Conservation (phyloP, 1,140 invertebrate genomes). For the Apis laboriosa region DNA sequence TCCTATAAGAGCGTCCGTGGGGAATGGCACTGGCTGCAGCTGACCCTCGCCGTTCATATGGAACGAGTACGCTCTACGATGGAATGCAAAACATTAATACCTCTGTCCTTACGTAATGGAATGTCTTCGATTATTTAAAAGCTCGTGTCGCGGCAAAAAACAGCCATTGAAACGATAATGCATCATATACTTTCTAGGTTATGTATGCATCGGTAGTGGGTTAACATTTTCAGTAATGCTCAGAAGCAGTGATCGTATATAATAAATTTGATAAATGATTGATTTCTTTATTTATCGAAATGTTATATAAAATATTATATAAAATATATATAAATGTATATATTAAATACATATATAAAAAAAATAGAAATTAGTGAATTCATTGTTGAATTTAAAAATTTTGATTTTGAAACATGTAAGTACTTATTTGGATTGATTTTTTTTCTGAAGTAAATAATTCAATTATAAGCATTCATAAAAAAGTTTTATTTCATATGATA, state of each 20-base stretch:
- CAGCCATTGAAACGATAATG: conserved; percentile 15
- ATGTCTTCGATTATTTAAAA: conserved; percentile 47
- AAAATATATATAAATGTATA: no score
- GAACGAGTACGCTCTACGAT: conserved; percentile 93
- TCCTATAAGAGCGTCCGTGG: conserved; percentile 95
- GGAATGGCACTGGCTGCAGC: conserved; percentile 96
- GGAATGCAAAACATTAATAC: conserved; percentile 41
- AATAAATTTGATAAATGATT: neutral
- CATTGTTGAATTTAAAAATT: neutral
- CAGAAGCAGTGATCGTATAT: neutral
- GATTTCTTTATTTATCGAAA: neutral
- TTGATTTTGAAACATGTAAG: no score
- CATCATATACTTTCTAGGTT: neutral
- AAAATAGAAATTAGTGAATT: neutral
- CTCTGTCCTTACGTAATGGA: conserved; percentile 17
- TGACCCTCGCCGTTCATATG: conserved; percentile 94
- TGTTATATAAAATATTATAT: neutral
- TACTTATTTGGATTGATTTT: no score
- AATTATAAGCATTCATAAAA: no score
- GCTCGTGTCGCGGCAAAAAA: neutral
- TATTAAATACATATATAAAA: no score
- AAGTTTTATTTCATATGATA: no score
- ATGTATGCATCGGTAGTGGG: neutral
- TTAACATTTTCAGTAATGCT: conserved; percentile 2
- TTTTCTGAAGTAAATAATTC: no score